Percentiles rank a stretch among this genome's conserved stretches.
Conservation (phyloP, 2,113 vertebrate genomes). For the Pseudopipra pipra region DNA sequence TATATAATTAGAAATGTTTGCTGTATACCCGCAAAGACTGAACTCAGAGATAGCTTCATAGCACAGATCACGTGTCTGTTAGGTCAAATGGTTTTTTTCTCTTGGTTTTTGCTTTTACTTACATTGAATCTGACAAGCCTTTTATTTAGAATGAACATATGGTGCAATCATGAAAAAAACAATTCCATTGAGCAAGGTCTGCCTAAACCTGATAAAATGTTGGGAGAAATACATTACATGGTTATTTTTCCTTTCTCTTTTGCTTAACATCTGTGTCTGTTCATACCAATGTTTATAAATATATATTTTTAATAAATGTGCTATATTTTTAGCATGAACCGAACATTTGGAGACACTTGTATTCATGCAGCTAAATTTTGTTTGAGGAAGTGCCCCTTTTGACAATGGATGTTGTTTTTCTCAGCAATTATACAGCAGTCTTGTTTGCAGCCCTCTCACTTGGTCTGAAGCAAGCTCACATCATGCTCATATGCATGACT, state of each 20-base stretch:
- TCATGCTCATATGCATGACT: conserved; percentile 64
- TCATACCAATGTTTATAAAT: conserved; percentile 81
- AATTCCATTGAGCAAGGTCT: conserved; percentile 31
- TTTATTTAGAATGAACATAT: conserved; percentile 45
- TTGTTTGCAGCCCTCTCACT: conserved; percentile 43
- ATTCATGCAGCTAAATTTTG: conserved; percentile 53
- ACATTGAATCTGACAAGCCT: conserved; percentile 22
- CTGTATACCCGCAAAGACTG: conserved; percentile 7
- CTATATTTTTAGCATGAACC: conserved; percentile 85
- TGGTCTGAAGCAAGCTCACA: conserved; percentile 43
- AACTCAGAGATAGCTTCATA: conserved; percentile 53
- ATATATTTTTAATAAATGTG: conserved; percentile 86
- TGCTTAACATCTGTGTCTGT: conserved; percentile 71
- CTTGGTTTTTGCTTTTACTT: conserved; percentile 47
- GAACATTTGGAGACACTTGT: conserved; percentile 66
- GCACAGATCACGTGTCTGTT: conserved; percentile 22
- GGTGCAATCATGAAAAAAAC: background rate
- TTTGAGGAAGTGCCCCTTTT: conserved; percentile 49
- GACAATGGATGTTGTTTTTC: conserved; percentile 18
- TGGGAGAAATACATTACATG: conserved; percentile 47
- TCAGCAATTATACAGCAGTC: conserved; percentile 8
- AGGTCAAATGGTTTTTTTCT: background rate
- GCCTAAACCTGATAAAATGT: conserved; percentile 61
- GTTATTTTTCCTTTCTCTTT: conserved; percentile 67
- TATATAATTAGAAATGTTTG: conserved; percentile 44